Conservation (phyloP, 1,140 invertebrate species). For the Heliothis virescens region DNA sequence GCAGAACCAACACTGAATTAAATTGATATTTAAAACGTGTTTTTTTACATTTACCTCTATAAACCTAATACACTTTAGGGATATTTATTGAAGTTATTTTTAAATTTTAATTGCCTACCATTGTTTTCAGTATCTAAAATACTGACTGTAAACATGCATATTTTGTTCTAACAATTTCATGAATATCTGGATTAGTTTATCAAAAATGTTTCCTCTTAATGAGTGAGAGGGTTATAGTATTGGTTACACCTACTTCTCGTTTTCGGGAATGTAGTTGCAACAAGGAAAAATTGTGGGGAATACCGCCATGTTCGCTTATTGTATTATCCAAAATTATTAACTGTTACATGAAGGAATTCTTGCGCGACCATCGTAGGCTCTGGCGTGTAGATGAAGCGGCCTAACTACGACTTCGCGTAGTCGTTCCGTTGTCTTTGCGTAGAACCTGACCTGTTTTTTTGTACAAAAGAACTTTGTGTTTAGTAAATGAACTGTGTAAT, state of each 20-base stretch:
- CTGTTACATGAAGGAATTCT: too few relatives aligned
- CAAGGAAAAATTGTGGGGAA: constrained; percentile 4
- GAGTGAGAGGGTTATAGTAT: background rate
- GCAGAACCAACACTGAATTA: constrained; percentile 13
- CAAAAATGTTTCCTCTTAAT: background rate
- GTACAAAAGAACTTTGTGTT: too few relatives aligned
- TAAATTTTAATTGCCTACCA: constrained; percentile 5
- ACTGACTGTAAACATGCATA: background rate
- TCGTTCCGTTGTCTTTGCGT: too few relatives aligned
- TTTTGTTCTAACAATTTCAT: background rate
- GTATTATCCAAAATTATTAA: too few relatives aligned
- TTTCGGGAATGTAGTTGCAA: background rate
- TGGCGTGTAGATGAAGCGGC: too few relatives aligned
- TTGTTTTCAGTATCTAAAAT: constrained; percentile 2
- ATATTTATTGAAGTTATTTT: background rate
- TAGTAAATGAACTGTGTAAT: too few relatives aligned
- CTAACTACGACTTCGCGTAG: too few relatives aligned
- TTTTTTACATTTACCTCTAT: constrained; percentile 18
- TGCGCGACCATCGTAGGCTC: too few relatives aligned
- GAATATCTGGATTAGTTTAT: background rate
- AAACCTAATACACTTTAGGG: background rate
- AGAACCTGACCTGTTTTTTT: too few relatives aligned
- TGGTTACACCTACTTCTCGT: background rate
- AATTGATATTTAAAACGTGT: constrained; percentile 25
- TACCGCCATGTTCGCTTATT: background rate